Conservation (phyloP, 2,797 vertebrate genomes). For the Buphagus erythrorhynchus region DNA sequence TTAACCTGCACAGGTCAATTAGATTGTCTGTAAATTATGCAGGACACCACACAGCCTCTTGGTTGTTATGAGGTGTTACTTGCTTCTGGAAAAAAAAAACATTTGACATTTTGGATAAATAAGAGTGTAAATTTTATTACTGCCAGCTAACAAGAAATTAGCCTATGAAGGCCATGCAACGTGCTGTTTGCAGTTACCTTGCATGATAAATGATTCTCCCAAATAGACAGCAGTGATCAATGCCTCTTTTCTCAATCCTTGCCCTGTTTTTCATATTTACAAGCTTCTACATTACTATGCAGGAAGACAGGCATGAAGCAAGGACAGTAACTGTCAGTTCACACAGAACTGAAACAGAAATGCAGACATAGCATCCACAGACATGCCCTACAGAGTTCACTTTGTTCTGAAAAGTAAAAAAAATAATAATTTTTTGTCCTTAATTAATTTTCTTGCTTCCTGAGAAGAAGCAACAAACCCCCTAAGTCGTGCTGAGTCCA, state of each 20-base stretch:
- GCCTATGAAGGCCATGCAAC: neutral
- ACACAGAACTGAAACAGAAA: neutral
- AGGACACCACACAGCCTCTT: neutral
- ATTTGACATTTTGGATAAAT: neutral
- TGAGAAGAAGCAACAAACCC: neutral
- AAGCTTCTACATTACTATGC: neutral
- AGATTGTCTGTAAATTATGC: neutral
- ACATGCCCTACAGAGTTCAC: neutral
- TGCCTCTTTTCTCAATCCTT: neutral
- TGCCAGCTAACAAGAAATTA: neutral
- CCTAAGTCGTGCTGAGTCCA: neutral
- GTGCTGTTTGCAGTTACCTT: neutral
- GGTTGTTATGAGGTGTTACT: neutral
- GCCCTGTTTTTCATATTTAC: neutral
- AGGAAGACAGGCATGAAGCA: neutral
- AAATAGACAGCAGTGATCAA: neutral
- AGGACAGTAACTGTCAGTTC: neutral
- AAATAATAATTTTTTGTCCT: neutral
- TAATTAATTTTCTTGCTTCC: neutral
- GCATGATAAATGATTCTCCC: neutral
- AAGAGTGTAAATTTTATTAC: neutral
- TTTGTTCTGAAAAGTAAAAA: neutral
- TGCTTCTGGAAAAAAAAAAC: neutral
- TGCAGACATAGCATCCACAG: accelerated
- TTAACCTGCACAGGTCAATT: neutral